phyloP scores from a whole-genome alignment of 2,797 vertebrate genomes.

The Odontamblyopus rebecca region DNA sequence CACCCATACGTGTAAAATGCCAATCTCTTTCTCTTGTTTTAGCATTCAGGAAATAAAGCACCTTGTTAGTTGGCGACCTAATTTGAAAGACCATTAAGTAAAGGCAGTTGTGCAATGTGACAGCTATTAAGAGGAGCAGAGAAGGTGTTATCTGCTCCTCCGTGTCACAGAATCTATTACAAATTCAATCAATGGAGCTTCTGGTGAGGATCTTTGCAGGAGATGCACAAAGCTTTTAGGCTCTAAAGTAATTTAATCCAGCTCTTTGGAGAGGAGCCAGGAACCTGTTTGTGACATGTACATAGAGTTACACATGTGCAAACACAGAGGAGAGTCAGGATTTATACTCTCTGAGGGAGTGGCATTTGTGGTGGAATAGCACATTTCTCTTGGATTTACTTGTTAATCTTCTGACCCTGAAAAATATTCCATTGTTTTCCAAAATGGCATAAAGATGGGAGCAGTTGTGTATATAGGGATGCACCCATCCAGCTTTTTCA shows the following conservation, averaged over 20 bases:
- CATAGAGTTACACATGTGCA: not conserved
- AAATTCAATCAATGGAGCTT: slow-evolving; percentile 39
- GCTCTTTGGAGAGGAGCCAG: slow-evolving; percentile 45
- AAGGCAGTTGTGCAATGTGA: slow-evolving; percentile 18
- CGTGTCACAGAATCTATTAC: slow-evolving; percentile 52
- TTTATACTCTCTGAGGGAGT: not conserved
- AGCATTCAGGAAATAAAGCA: slow-evolving; percentile 12
- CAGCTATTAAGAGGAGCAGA: slow-evolving; percentile 30
- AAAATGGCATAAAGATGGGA: no score
- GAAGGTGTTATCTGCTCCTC: slow-evolving; percentile 26
- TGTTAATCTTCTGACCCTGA: not conserved
- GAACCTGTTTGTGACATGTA: slow-evolving; percentile 33
- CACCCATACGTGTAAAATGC: not conserved
- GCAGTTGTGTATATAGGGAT: no score
- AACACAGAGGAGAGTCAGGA: not conserved
- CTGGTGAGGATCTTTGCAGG: slow-evolving; percentile 31
- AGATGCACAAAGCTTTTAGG: slow-evolving; percentile 34
- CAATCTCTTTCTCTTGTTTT: not conserved
- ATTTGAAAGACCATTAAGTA: slow-evolving; percentile 16
- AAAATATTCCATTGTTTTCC: no score
- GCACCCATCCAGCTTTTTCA: no score
- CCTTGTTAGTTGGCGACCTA: slow-evolving; percentile 9
- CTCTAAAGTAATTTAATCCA: slow-evolving; percentile 36
- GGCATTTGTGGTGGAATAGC: not conserved
- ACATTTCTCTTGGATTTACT: not conserved